Percentiles rank a stretch among this genome's conserved stretches.
phyloP scores from a whole-genome alignment of 1,140 invertebrate genomes.

The Holotrichia oblita region DNA sequence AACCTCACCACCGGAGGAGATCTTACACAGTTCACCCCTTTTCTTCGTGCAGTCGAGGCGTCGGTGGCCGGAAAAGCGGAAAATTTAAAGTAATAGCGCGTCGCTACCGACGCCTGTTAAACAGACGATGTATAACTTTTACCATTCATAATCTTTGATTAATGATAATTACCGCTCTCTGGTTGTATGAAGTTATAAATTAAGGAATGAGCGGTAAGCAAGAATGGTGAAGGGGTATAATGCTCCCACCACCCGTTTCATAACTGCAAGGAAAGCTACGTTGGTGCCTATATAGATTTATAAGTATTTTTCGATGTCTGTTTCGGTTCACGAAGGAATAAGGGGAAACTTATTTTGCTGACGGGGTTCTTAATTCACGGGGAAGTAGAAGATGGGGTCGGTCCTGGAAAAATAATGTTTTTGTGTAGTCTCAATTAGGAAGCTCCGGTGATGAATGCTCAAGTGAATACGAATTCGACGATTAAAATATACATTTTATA shows the following conservation, averaged over 20 bases:
- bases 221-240: not conserved
- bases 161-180: constrained; percentile 57
- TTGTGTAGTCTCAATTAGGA: constrained; percentile 36
- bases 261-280: constrained; percentile 32
- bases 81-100: constrained; percentile 46
- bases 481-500: too few species aligned
- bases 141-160: constrained; percentile 59
- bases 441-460: constrained; percentile 2
- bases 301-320: constrained; percentile 50
- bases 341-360: constrained; percentile 45
- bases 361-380: constrained; percentile 46
- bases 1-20: not conserved
- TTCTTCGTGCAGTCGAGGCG: not conserved
- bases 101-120: constrained; percentile 29
- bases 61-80: constrained; percentile 31
- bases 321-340: constrained; percentile 15
- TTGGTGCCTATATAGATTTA: constrained; percentile 47
- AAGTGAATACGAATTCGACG: too few species aligned
- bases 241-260: constrained; percentile 37
- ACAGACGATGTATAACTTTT: constrained; percentile 56
- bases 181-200: constrained; percentile 57
- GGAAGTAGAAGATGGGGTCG: not conserved
- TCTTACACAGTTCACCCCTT: not conserved
- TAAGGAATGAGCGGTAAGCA: constrained; percentile 38
- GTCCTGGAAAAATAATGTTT: constrained; percentile 26